Percentiles rank a stretch among this genome's conserved stretches.
These are phyloP conservation scores for Drosophila grimshawi DNA, from an alignment of 1,140 invertebrate species.

Conservation along the genomic window DNA sequence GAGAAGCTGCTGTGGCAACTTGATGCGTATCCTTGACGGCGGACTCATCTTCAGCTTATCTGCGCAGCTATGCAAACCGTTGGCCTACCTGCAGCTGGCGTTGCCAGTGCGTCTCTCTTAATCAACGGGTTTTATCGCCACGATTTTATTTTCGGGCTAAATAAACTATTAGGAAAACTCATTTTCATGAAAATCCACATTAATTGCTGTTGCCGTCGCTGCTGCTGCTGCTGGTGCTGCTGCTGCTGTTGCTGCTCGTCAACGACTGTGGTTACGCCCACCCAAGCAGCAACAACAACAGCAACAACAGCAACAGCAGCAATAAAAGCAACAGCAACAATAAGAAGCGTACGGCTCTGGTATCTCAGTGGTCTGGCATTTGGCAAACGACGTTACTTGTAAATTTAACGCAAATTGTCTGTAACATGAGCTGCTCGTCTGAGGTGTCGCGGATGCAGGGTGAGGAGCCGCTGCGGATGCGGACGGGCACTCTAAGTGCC, in stretches of 20 bases:
- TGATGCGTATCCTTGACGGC: conserved; percentile 19
- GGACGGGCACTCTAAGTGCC: conserved; percentile 46
- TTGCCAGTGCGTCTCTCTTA: conserved; percentile 46
- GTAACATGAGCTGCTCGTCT: conserved; percentile 71
- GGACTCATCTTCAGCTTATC: conserved; percentile 20
- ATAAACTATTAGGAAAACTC: conserved; percentile 81
- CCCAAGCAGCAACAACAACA: conserved; percentile 16
- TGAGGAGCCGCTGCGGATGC: conserved; percentile 34
- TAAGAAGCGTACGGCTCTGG: conserved; percentile 1
- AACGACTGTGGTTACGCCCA: conserved; percentile 42
- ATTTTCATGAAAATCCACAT: conserved; percentile 82
- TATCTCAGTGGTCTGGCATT: conserved; percentile 49
- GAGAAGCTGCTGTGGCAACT: conserved; percentile 5
- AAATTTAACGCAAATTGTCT: conserved; percentile 82
- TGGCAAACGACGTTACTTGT: conserved; percentile 68
- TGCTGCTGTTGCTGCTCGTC: conserved; percentile 43
- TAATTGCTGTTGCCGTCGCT: conserved; percentile 67
- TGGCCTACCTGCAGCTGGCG: conserved; percentile 17
- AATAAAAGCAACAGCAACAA: conserved; percentile 12
- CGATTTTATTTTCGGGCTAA: conserved; percentile 71
- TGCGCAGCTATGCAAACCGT: conserved; percentile 13
- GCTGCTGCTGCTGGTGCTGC: not conserved
- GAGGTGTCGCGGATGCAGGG: conserved; percentile 41
- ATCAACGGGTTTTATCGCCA: conserved; percentile 66
- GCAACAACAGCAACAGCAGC: conserved; percentile 12